These are phyloP conservation scores for Euwallacea similis DNA, from an alignment of 1,140 invertebrate genomes.

Conservation along the genomic window DNA sequence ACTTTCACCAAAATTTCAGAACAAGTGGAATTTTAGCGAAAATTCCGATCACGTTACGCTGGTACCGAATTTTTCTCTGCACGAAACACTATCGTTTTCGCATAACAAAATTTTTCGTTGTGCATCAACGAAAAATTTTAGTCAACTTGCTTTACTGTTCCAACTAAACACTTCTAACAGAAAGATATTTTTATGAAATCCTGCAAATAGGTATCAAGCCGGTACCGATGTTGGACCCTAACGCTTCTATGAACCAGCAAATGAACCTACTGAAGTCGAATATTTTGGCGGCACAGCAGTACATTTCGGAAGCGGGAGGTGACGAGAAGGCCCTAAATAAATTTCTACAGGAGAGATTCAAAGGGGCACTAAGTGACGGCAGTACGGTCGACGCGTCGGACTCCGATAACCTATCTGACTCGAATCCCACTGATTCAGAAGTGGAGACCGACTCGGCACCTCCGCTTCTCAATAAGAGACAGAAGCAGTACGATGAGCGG, in stretches of 20 bases:
- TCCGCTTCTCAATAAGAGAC: conserved; percentile 54
- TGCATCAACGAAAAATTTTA: background rate
- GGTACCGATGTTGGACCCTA: conserved; percentile 61
- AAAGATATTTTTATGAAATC: background rate
- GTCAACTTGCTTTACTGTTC: background rate
- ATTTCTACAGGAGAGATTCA: conserved; percentile 58
- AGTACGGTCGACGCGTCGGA: conserved; percentile 59
- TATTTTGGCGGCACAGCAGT: conserved; percentile 61
- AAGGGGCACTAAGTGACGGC: conserved; percentile 56
- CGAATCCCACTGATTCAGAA: conserved; percentile 55
- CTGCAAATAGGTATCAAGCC: conserved; percentile 58
- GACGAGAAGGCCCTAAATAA: conserved; percentile 56
- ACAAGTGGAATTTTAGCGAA: too few species aligned
- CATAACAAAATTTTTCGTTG: background rate
- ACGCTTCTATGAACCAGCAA: conserved; percentile 61
- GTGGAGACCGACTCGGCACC: conserved; percentile 53
- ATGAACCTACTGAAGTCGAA: conserved; percentile 64
- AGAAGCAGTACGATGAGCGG: conserved; percentile 59
- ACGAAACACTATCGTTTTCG: too few species aligned
- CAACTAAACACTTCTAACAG: background rate
- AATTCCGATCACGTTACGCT: too few species aligned
- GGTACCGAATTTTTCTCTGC: too few species aligned
- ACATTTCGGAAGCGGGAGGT: conserved; percentile 56
- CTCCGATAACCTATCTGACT: conserved; percentile 59
- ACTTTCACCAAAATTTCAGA: too few species aligned